Conservation (phyloP, 1,140 invertebrate genomes). For the Harlomillsia oculata region DNA sequence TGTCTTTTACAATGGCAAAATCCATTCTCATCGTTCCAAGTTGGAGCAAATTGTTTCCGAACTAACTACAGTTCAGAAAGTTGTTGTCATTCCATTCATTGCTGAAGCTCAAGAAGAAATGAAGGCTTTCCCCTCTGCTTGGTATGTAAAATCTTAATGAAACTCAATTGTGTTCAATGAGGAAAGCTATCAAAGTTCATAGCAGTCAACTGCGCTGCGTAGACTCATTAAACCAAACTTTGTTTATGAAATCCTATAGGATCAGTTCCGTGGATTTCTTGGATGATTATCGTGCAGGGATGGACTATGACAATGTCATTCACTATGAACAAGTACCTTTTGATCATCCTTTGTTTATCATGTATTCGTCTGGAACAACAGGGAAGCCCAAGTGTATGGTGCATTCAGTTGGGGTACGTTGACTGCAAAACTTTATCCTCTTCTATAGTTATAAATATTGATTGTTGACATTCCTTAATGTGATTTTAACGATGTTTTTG, state of each 20-base stretch:
- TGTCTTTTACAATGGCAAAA: slow-evolving; percentile 50
- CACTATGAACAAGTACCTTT: slow-evolving; percentile 51
- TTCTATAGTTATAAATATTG: neutral
- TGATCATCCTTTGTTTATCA: slow-evolving; percentile 52
- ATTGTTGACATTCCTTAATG: neutral
- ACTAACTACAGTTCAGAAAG: slow-evolving; percentile 43
- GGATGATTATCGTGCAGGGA: neutral
- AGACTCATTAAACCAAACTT: neutral
- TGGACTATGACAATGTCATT: slow-evolving; percentile 4
- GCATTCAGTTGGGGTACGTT: slow-evolving; percentile 50
- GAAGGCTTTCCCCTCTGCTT: neutral
- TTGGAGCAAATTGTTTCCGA: slow-evolving; percentile 44
- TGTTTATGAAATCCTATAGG: slow-evolving; percentile 18
- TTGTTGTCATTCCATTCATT: slow-evolving; percentile 46
- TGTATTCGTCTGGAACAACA: slow-evolving; percentile 55
- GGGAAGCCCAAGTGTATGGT: slow-evolving; percentile 55
- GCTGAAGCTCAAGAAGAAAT: neutral
- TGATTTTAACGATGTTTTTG: slow-evolving; percentile 13
- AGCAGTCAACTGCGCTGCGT: neutral
- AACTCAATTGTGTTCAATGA: neutral
- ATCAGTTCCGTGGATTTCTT: slow-evolving; percentile 21
- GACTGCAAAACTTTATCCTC: neutral
- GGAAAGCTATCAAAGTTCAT: neutral
- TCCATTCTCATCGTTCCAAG: slow-evolving; percentile 46
- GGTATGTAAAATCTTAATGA: slow-evolving; percentile 10